Conservation (phyloP, 2,113 vertebrate species). For the Agelaius tricolor region DNA sequence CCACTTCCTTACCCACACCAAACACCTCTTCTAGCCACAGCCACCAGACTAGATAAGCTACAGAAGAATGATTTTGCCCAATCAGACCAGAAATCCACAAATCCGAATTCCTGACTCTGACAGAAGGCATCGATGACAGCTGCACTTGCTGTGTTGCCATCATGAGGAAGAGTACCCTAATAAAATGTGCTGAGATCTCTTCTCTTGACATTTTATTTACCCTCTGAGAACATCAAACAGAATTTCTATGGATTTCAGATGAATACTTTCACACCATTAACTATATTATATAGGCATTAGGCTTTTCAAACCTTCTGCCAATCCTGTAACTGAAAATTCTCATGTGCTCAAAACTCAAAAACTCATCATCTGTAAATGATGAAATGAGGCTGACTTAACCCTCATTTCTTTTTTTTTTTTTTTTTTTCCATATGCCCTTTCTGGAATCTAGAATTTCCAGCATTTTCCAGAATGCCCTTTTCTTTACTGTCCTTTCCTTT, state of each 20-base stretch:
- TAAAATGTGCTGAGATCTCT: not conserved
- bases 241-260: not conserved
- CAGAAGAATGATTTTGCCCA: not conserved
- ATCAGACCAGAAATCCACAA: not conserved
- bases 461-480: not conserved
- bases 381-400: not conserved
- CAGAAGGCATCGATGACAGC: not conserved
- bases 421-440: not conserved
- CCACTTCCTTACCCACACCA: not conserved
- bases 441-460: not conserved
- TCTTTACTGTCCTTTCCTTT: not conserved
- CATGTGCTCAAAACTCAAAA: not conserved
- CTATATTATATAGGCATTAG: not conserved
- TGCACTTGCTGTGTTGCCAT: not conserved
- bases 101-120: not conserved
- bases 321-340: not conserved
- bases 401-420: not conserved
- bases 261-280: not conserved
- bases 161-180: not conserved
- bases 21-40: not conserved
- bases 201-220: not conserved
- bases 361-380: accelerated
- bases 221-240: not conserved
- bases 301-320: not conserved
- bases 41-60: not conserved